Percentiles rank a stretch among this genome's conserved stretches.
phyloP scores from a whole-genome alignment of 2,888 invertebrate genomes.

The Dicranocentrus wangi region DNA sequence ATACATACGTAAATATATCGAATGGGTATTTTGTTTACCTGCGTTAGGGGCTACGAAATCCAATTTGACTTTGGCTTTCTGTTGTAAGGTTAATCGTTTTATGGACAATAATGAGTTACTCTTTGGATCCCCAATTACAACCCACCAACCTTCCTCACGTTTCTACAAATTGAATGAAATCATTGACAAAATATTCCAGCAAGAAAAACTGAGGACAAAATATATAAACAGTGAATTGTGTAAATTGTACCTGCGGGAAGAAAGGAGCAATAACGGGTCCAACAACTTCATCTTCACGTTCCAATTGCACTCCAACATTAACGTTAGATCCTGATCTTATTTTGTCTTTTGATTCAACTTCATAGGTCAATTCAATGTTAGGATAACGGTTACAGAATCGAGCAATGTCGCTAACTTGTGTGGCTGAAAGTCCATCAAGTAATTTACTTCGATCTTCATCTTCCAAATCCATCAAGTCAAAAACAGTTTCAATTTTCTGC shows the following conservation, averaged over 20 bases:
- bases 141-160: conserved; percentile 87
- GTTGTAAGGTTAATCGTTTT: conserved; percentile 94
- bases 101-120: conserved; percentile 95
- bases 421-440: conserved; percentile 84
- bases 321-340: conserved; percentile 89
- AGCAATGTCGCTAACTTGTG: conserved; percentile 98
- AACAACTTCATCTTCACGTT: conserved; percentile 96
- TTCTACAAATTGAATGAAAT: conserved; percentile 74
- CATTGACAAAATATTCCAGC: not conserved
- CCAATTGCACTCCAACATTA: conserved; percentile 91
- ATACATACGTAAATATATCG: too few relatives aligned
- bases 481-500: conserved; percentile 89
- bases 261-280: conserved; percentile 98
- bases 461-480: conserved; percentile 96
- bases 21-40: conserved; percentile 73
- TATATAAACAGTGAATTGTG: too few relatives aligned
- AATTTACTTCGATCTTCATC: conserved; percentile 87
- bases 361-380: conserved; percentile 95
- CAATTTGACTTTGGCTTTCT: conserved; percentile 89
- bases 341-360: conserved; percentile 87
- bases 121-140: conserved; percentile 97
- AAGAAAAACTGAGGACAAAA: not conserved
- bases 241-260: conserved; percentile 87
- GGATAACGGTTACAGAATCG: conserved; percentile 99
- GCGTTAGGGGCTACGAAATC: conserved; percentile 95